Evolutionary conservation across 2,797 vertebrate species (phyloP).

Genomic region (Tinamus major): DNA sequence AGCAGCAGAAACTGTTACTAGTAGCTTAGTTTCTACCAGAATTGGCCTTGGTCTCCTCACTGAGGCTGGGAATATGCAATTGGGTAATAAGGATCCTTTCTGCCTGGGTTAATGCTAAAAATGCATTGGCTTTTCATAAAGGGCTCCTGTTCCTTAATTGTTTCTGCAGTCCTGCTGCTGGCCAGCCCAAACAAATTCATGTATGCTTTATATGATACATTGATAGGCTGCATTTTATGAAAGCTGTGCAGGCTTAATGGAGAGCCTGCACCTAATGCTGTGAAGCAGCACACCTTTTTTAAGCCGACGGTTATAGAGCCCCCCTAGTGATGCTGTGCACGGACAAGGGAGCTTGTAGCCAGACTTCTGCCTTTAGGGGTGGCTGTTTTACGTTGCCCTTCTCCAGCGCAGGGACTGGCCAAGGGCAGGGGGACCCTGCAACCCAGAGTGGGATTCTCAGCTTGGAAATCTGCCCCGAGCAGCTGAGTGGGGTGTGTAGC

Average conservation of each 20-base stretch:
- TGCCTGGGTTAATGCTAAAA: not conserved
- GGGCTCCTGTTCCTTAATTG: not conserved
- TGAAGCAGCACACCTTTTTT: not conserved
- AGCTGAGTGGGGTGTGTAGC: constrained; percentile 48
- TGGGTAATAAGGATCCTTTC: not conserved
- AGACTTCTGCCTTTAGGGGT: not conserved
- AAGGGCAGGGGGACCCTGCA: not conserved
- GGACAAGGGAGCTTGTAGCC: not conserved
- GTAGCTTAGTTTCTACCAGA: not conserved
- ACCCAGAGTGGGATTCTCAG: constrained; percentile 50
- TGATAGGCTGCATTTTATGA: not conserved
- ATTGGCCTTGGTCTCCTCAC: not conserved
- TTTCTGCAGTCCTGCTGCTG: constrained; percentile 12
- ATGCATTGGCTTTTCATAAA: not conserved
- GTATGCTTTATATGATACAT: not conserved
- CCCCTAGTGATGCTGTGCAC: not conserved
- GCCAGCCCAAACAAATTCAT: not conserved
- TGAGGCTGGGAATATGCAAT: not conserved
- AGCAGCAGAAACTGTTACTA: not conserved
- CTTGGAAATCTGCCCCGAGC: constrained; percentile 55
- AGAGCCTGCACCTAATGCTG: not conserved
- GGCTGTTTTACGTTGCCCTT: not conserved
- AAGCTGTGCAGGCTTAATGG: not conserved
- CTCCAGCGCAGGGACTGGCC: accelerated
- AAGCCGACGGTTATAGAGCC: not conserved